Evolutionary conservation across 2,113 vertebrate species (phyloP).

Genomic region (Malurus elegans): DNA sequence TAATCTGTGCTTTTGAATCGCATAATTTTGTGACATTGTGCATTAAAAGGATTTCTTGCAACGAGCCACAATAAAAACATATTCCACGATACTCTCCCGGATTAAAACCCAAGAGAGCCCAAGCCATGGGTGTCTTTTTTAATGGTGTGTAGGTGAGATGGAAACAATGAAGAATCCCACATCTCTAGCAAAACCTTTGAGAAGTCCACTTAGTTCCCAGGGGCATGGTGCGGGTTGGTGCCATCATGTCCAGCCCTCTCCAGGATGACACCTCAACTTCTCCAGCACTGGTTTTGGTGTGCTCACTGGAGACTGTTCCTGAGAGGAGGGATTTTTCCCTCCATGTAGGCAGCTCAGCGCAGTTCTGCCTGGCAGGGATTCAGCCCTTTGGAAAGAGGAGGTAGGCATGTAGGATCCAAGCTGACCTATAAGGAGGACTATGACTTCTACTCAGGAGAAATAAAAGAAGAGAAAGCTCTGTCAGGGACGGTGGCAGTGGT

Average conservation of each 20-base stretch:
- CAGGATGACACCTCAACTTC: background rate
- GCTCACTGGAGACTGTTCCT: background rate
- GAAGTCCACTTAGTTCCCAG: background rate
- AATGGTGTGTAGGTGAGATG: background rate
- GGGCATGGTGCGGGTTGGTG: rapidly evolving
- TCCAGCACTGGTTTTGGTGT: background rate
- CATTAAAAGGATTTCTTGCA: background rate
- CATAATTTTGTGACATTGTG: background rate
- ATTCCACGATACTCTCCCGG: background rate
- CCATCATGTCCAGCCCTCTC: background rate
- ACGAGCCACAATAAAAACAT: background rate
- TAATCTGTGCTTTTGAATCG: background rate
- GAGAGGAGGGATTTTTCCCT: background rate
- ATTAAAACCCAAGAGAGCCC: background rate
- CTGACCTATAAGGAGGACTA: background rate
- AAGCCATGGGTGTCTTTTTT: background rate
- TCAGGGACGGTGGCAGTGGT: background rate
- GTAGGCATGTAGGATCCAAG: background rate
- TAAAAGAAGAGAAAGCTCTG: background rate
- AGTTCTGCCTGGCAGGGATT: background rate
- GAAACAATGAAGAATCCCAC: background rate
- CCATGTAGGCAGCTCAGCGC: rapidly evolving
- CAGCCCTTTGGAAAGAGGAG: background rate
- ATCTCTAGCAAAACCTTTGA: background rate
- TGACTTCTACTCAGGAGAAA: background rate